Conservation (phyloP, 92 coral and sea anemone genomes). For the Montipora capitata region DNA sequence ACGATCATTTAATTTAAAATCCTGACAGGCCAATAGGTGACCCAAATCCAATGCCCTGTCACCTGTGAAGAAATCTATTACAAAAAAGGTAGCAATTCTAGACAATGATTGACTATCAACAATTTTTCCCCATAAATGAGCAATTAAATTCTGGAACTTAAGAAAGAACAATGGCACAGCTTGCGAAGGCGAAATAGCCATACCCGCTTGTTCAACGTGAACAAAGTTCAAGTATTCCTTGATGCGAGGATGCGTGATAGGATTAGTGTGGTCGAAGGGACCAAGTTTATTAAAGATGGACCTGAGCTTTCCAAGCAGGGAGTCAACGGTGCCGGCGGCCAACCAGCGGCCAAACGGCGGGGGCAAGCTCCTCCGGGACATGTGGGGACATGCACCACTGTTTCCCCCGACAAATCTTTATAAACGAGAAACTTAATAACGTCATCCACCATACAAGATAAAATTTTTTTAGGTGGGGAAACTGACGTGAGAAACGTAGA, state of each 20-base stretch:
- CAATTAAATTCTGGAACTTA: not conserved
- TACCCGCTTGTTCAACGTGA: slow-evolving; percentile 2
- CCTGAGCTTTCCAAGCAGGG: slow-evolving; percentile 48
- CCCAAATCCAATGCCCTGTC: no score
- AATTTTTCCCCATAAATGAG: slow-evolving; percentile 9
- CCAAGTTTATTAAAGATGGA: slow-evolving; percentile 52
- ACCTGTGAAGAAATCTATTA: no score
- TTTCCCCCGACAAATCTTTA: slow-evolving; percentile 14
- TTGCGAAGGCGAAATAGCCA: not conserved
- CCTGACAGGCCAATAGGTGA: no score
- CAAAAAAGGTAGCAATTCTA: not conserved
- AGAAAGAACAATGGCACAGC: not conserved
- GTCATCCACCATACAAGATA: slow-evolving; percentile 61
- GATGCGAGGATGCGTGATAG: not conserved
- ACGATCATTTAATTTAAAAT: no score
- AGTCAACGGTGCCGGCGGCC: slow-evolving; percentile 5
- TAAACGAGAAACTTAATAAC: slow-evolving; percentile 41
- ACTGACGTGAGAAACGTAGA: slow-evolving; percentile 28
- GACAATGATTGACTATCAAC: slow-evolving; percentile 1
- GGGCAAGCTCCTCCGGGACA: slow-evolving; percentile 12
- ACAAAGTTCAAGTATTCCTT: slow-evolving; percentile 16
- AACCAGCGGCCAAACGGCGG: no score
- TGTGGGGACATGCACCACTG: slow-evolving; percentile 19
- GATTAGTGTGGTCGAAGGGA: slow-evolving; percentile 20
- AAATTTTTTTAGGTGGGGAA: slow-evolving; percentile 2